These are phyloP conservation scores for Zaprionus inermis DNA, from an alignment of 1,140 invertebrate species.

Conservation along the genomic window DNA sequence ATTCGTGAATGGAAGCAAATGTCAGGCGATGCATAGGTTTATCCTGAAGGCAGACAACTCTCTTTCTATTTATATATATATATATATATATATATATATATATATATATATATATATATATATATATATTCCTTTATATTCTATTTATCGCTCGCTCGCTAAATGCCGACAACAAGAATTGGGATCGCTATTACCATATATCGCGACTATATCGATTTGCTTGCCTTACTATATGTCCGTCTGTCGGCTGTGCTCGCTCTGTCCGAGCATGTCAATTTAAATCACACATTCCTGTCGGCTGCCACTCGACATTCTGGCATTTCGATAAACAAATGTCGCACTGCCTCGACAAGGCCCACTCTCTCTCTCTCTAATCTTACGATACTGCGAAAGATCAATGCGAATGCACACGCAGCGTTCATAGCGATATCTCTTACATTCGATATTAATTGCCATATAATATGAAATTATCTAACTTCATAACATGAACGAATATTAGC, in stretches of 20 bases:
- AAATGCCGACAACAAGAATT: conserved; percentile 65
- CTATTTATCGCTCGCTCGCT: conserved; percentile 53
- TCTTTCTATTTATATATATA: no score
- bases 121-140: conserved; percentile 7
- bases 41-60: conserved; percentile 19
- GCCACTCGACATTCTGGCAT: conserved; percentile 58
- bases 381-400: conserved; percentile 21
- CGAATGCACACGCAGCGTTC: background rate
- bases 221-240: conserved; percentile 47
- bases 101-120: background rate
- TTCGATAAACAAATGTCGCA: conserved; percentile 49
- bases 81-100: background rate
- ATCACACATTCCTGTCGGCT: conserved; percentile 61
- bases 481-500: no score
- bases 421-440: background rate
- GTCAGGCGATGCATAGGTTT: conserved; percentile 22
- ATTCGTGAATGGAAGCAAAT: conserved; percentile 19
- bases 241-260: conserved; percentile 22
- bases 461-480: no score
- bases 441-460: no score
- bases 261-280: conserved; percentile 48
- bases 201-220: conserved; percentile 62
- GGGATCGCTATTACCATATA: conserved; percentile 35
- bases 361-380: conserved; percentile 32
- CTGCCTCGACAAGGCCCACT: conserved; percentile 49